A percentile compares a stretch with the other conserved stretches of the same genome.
These are phyloP conservation scores for Xestia c-nigrum DNA, from an alignment of 2,888 invertebrate species.

Conservation along the genomic window DNA sequence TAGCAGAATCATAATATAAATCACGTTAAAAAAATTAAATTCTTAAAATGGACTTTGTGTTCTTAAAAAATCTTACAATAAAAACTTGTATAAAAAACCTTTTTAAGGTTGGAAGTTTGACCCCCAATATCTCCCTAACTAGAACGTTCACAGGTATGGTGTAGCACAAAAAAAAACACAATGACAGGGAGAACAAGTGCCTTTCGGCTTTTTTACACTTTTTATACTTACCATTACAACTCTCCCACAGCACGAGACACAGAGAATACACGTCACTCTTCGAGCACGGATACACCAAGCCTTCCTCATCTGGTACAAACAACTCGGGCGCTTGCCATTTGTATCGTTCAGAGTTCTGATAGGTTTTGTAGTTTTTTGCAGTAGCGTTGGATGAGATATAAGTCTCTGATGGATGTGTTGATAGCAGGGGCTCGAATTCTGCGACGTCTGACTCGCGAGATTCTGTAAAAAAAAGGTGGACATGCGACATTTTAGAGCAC, in stretches of 20 bases:
- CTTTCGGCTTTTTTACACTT: too few relatives aligned
- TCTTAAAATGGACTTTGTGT: too few relatives aligned
- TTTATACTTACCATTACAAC: conserved; percentile 82
- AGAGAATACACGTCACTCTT: conserved; percentile 86
- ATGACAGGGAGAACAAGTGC: too few relatives aligned
- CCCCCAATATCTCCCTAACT: too few relatives aligned
- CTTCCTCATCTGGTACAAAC: conserved; percentile 79
- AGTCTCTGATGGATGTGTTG: conserved; percentile 79
- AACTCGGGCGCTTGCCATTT: conserved; percentile 88
- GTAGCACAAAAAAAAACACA: too few relatives aligned
- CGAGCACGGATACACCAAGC: conserved; percentile 81
- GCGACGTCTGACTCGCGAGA: conserved; percentile 67
- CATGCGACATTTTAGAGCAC: not conserved
- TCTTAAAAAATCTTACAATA: too few relatives aligned
- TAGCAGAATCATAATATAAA: too few relatives aligned
- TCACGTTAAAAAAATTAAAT: too few relatives aligned
- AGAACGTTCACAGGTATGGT: too few relatives aligned
- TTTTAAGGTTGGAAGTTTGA: too few relatives aligned
- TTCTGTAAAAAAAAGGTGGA: conserved; percentile 70
- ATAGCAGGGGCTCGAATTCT: conserved; percentile 82
- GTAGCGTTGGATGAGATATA: conserved; percentile 76
- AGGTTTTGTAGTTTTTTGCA: conserved; percentile 74
- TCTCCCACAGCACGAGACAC: conserved; percentile 84
- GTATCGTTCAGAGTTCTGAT: conserved; percentile 74
- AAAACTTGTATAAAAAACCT: too few relatives aligned